Percentiles rank a stretch among this genome's conserved stretches.
Conservation (phyloP, 2,888 invertebrate genomes). For the Heliconius hortense region DNA sequence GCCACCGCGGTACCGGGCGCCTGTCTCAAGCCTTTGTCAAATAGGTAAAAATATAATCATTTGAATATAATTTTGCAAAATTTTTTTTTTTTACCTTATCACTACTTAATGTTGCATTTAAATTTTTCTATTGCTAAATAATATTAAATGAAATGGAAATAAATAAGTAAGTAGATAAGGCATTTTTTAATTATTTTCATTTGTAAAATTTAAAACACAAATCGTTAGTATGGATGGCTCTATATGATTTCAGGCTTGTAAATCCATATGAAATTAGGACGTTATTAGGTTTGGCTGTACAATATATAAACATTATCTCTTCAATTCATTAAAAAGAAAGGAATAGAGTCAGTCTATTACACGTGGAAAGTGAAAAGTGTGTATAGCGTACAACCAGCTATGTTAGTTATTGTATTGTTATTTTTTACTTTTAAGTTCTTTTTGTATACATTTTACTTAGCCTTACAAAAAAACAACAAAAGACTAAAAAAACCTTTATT, state of each 20-base stretch:
- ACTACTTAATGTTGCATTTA: not conserved
- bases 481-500: not conserved
- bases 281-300: not conserved
- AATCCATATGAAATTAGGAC: not conserved
- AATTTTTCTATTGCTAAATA: not conserved
- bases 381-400: not conserved
- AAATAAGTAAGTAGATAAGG: not conserved
- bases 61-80: not conserved
- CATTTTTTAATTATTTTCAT: not conserved
- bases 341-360: not conserved
- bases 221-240: too few relatives aligned
- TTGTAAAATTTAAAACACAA: too few relatives aligned
- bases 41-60: conserved; percentile 58
- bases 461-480: not conserved
- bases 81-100: not conserved
- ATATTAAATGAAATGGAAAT: not conserved
- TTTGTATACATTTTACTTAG: not conserved
- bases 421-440: not conserved
- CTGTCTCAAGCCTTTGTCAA: conserved; percentile 78
- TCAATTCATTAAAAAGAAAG: not conserved
- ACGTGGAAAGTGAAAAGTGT: not conserved
- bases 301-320: not conserved
- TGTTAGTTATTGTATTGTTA: not conserved
- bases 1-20: conserved; percentile 78
- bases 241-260: not conserved